A percentile compares a stretch with the other conserved stretches of the same genome.
These are phyloP conservation scores for Monomorium pharaonis DNA, from an alignment of 1,140 invertebrate genomes.

Conservation along the genomic window DNA sequence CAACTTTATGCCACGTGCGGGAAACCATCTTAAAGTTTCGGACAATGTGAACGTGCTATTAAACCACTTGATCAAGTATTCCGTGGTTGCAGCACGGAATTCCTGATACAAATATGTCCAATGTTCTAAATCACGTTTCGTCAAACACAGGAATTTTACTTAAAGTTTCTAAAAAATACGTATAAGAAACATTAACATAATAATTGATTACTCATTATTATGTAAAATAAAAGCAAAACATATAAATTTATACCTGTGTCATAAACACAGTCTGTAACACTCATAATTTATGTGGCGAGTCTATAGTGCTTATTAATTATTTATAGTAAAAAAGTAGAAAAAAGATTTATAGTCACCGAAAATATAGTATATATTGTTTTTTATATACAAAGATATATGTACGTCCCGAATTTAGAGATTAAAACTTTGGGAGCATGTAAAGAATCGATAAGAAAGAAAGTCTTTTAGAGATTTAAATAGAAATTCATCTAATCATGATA, in stretches of 20 bases:
- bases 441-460: no score
- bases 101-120: neutral
- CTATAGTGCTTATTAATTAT: neutral
- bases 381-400: no score
- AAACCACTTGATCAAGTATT: neutral
- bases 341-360: neutral
- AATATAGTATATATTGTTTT: neutral
- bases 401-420: no score
- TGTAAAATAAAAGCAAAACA: neutral
- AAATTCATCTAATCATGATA: no score
- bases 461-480: no score
- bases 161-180: neutral
- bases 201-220: neutral
- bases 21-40: slow-evolving; percentile 12
- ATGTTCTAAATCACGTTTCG: slow-evolving; percentile 4
- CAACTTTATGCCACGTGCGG: neutral
- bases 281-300: neutral
- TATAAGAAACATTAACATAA: neutral
- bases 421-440: no score
- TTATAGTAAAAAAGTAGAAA: no score
- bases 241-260: no score
- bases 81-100: neutral
- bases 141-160: neutral
- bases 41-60: neutral
- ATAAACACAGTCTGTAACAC: no score